Percentiles rank a stretch among this genome's conserved stretches.
Conservation (phyloP, 1,140 invertebrate species). For the Drosophila athabasca region DNA sequence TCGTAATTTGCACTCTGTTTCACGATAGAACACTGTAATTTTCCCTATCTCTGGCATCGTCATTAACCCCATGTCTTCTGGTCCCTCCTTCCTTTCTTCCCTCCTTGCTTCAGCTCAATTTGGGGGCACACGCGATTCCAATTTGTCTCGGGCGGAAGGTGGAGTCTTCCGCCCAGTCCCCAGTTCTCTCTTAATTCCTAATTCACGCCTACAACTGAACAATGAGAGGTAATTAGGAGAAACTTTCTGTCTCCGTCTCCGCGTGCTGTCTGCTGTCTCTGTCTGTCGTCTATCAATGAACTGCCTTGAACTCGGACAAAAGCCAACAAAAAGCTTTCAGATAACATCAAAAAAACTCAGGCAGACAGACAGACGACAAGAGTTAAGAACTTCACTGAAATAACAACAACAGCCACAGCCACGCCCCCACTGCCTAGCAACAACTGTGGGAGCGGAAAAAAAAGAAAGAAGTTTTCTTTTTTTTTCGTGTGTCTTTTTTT, state of each 20-base stretch:
- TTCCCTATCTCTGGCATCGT: not conserved
- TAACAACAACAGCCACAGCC: slow-evolving; percentile 13
- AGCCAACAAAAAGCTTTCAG: slow-evolving; percentile 12
- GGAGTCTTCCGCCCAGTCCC: not conserved
- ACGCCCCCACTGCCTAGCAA: slow-evolving; percentile 35
- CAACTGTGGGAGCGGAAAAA: slow-evolving; percentile 4
- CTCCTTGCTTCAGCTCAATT: not conserved
- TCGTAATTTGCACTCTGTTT: slow-evolving; percentile 6
- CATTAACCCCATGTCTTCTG: slow-evolving; percentile 3
- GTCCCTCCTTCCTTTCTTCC: not conserved
- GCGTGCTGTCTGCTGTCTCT: not conserved
- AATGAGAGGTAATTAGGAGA: slow-evolving; percentile 50
- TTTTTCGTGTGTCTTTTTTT: slow-evolving; percentile 29
- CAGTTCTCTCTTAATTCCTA: slow-evolving; percentile 14
- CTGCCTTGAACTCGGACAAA: slow-evolving; percentile 61
- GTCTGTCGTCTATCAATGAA: slow-evolving; percentile 53
- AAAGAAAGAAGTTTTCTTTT: not conserved
- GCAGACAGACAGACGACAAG: slow-evolving; percentile 19
- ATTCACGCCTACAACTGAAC: slow-evolving; percentile 27
- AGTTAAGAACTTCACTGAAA: slow-evolving; percentile 35
- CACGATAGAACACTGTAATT: not conserved
- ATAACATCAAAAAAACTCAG: slow-evolving; percentile 31
- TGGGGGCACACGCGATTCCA: slow-evolving; percentile 7
- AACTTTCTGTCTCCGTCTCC: slow-evolving; percentile 3
- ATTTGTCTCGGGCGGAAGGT: slow-evolving; percentile 7